Evolutionary conservation across 2,888 invertebrate species (phyloP).

Genomic region (Heliothis peltigera): DNA sequence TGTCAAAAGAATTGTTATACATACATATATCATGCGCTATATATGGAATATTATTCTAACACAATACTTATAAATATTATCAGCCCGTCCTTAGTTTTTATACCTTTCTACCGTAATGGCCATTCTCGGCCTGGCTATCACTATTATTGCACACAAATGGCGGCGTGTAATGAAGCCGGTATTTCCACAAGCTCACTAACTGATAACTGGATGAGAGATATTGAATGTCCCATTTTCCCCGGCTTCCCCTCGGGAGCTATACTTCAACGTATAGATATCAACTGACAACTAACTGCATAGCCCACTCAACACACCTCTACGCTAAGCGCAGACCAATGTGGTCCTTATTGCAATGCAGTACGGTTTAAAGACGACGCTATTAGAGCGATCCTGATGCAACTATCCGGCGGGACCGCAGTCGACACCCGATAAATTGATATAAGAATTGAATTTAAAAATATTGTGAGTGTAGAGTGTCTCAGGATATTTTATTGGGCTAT

Average conservation of each 20-base stretch:
- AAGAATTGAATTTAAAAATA: constrained; percentile 66
- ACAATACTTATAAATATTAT: too few relatives aligned
- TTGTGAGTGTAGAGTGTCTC: constrained; percentile 44
- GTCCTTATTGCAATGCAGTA: constrained; percentile 28
- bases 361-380: constrained; percentile 9
- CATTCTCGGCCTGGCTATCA: neutral
- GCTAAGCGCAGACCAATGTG: constrained; percentile 20
- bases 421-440: constrained; percentile 65
- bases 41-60: too few relatives aligned
- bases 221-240: constrained; percentile 61
- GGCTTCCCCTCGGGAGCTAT: constrained; percentile 52
- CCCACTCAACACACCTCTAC: constrained; percentile 29
- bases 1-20: too few relatives aligned
- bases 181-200: constrained; percentile 39
- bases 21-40: too few relatives aligned
- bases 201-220: constrained; percentile 60
- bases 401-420: constrained; percentile 46
- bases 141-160: neutral
- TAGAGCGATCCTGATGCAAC: constrained; percentile 30
- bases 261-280: constrained; percentile 60
- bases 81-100: too few relatives aligned
- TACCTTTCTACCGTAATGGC: neutral
- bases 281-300: constrained; percentile 53
- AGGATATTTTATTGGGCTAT: constrained; percentile 49
- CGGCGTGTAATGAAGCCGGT: neutral